A percentile compares a stretch with the other conserved stretches of the same genome.
phyloP scores from a whole-genome alignment of 2,797 vertebrate species.

The Glyptemys insculpta region DNA sequence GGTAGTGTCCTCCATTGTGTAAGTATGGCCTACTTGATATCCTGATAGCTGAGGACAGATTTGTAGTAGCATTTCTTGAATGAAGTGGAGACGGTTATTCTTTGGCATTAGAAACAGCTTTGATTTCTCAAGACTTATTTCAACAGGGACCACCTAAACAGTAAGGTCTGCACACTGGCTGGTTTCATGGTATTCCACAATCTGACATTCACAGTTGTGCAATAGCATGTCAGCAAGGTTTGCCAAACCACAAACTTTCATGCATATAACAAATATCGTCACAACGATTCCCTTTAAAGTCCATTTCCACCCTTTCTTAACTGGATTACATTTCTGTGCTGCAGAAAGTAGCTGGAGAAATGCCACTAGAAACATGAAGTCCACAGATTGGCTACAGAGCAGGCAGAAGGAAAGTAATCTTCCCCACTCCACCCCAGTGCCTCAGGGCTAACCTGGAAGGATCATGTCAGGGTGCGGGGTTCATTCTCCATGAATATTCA shows the following conservation, averaged over 20 bases:
- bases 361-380: constrained; percentile 62
- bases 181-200: background rate
- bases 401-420: constrained; percentile 41
- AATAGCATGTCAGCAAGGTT: constrained; percentile 60
- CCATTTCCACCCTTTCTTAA: constrained; percentile 41
- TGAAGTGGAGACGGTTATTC: constrained; percentile 27
- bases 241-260: constrained; percentile 68
- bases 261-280: constrained; percentile 47
- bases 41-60: constrained; percentile 13
- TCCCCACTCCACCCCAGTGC: background rate
- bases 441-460: background rate
- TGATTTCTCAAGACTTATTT: constrained; percentile 50
- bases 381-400: constrained; percentile 43
- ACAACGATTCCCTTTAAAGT: constrained; percentile 50
- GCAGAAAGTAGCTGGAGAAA: constrained; percentile 55
- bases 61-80: constrained; percentile 65
- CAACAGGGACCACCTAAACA: constrained; percentile 68
- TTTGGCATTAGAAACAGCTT: constrained; percentile 47
- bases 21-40: background rate
- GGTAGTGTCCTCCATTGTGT: background rate
- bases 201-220: constrained; percentile 56
- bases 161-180: background rate
- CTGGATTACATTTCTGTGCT: constrained; percentile 53
- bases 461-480: background rate
- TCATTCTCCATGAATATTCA: background rate